These are phyloP conservation scores for Lepisosteus osseus DNA, from an alignment of 2,113 vertebrate genomes.

Conservation along the genomic window DNA sequence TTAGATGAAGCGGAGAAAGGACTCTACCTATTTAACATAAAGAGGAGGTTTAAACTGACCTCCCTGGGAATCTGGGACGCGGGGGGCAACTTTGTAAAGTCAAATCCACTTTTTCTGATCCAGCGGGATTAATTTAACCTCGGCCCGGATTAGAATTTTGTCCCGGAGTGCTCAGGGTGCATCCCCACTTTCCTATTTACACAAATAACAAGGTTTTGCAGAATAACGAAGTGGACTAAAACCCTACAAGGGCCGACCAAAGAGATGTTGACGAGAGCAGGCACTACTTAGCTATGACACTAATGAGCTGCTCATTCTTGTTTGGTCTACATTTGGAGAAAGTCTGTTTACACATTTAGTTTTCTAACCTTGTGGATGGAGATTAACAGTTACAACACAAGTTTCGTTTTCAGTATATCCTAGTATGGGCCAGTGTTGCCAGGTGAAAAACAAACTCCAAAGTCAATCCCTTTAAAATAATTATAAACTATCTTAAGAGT, in stretches of 20 bases:
- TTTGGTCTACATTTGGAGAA: too few species aligned
- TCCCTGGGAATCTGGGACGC: constrained; percentile 33
- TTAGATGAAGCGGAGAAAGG: background rate
- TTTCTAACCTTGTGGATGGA: too few species aligned
- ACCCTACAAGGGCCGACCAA: background rate
- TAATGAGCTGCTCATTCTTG: too few species aligned
- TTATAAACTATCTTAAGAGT: too few species aligned
- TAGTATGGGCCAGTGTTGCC: too few species aligned
- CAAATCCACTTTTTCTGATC: constrained; percentile 49
- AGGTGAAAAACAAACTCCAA: too few species aligned
- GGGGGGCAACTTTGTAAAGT: constrained; percentile 13
- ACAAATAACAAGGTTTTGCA: background rate
- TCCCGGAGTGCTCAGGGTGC: constrained; percentile 32
- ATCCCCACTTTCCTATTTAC: background rate
- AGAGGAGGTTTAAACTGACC: background rate
- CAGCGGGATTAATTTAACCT: constrained; percentile 50
- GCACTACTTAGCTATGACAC: background rate
- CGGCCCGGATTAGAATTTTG: constrained; percentile 42
- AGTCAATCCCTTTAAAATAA: too few species aligned
- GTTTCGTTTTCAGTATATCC: too few species aligned
- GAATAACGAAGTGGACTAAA: background rate
- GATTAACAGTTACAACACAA: too few species aligned
- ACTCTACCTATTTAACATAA: background rate
- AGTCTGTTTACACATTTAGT: too few species aligned
- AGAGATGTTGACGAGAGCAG: background rate